Evolutionary conservation across 2,113 vertebrate species (phyloP).

Genomic region (Canis aureus): DNA sequence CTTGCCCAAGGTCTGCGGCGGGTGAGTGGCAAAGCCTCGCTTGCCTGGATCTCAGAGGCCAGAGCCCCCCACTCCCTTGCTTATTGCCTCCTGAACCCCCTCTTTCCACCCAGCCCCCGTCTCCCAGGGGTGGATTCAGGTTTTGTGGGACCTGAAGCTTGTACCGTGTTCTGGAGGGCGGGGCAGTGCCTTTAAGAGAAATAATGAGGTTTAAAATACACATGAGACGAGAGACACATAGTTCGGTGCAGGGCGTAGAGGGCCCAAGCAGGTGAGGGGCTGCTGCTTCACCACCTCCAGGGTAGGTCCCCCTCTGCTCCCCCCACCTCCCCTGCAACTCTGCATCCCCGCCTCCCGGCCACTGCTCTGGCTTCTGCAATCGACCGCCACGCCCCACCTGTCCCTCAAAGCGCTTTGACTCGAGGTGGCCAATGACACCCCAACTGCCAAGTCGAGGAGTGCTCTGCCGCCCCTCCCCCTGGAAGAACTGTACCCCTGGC

Average conservation of each 20-base stretch:
- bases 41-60: neutral
- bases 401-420: neutral
- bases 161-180: neutral
- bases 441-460: neutral
- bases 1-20: neutral
- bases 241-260: accelerated
- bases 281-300: neutral
- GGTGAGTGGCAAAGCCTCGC: neutral
- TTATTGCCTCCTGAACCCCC: neutral
- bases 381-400: accelerated
- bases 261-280: accelerated
- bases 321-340: neutral
- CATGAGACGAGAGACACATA: neutral
- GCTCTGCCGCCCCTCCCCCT: neutral
- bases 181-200: neutral
- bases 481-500: accelerated
- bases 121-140: neutral
- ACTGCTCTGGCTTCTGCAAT: neutral
- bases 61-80: neutral
- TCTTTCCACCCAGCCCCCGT: neutral
- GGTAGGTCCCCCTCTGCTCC: neutral
- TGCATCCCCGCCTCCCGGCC: neutral
- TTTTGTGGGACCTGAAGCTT: neutral
- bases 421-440: neutral
- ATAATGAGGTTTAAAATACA: neutral